These are phyloP conservation scores for Muricea muricata DNA, from an alignment of 92 coral and sea anemone genomes.

Conservation along the genomic window DNA sequence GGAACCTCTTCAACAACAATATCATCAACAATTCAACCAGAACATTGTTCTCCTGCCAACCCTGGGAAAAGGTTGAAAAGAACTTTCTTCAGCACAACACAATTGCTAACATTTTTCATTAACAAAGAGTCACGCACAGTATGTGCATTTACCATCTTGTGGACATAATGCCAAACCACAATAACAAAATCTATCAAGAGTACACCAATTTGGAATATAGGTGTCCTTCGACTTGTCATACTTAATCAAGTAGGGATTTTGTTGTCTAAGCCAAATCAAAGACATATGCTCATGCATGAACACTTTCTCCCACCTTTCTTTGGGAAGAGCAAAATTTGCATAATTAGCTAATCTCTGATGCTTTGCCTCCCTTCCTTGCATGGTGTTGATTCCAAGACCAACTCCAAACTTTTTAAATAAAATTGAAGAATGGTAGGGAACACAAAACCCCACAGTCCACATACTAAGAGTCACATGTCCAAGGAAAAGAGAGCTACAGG, in stretches of 20 bases:
- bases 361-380: conserved; percentile 70
- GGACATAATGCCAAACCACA: conserved; percentile 38
- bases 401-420: conserved; percentile 50
- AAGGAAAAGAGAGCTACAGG: conserved; percentile 21
- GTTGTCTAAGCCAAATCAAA: conserved; percentile 47
- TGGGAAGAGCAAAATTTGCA: conserved; percentile 54
- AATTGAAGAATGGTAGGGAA: conserved; percentile 54
- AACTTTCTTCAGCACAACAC: conserved; percentile 51
- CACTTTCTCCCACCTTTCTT: conserved; percentile 42
- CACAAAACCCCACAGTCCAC: conserved; percentile 70
- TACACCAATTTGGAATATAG: conserved; percentile 55
- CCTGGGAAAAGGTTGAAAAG: background rate
- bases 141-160: conserved; percentile 32
- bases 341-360: conserved; percentile 45
- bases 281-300: conserved; percentile 23
- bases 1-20: background rate
- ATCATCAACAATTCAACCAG: background rate
- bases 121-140: conserved; percentile 54
- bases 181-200: conserved; percentile 26
- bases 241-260: conserved; percentile 24
- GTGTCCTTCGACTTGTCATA: conserved; percentile 51
- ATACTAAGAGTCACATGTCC: conserved; percentile 28
- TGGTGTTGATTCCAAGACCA: conserved; percentile 64
- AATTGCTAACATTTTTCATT: conserved; percentile 61
- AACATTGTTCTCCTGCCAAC: background rate